These are phyloP conservation scores for Crax fasciolata DNA, from an alignment of 2,797 vertebrate genomes.

Conservation along the genomic window DNA sequence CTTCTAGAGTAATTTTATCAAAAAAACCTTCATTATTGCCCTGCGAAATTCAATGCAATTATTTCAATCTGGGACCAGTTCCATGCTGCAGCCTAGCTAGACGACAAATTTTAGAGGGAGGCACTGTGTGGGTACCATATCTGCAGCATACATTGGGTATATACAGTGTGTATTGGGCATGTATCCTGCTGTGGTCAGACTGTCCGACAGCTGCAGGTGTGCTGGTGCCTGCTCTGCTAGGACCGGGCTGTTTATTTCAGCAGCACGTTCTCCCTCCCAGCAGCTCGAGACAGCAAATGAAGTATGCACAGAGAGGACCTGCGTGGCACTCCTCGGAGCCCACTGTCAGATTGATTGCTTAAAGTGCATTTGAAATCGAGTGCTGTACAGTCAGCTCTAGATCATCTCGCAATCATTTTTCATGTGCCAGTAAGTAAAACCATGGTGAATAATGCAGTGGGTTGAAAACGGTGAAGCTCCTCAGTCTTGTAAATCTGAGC, in stretches of 20 bases:
- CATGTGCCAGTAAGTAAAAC: conserved; percentile 8
- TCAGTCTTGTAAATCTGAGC: conserved; percentile 15
- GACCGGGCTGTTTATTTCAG: not conserved
- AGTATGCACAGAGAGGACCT: not conserved
- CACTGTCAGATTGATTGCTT: conserved; percentile 67
- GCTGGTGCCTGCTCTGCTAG: not conserved
- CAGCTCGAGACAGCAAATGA: conserved; percentile 52
- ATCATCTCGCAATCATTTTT: conserved; percentile 40
- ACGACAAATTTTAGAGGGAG: not conserved
- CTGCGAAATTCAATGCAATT: not conserved
- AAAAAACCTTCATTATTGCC: not conserved
- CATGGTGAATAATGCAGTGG: not conserved
- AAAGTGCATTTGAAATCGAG: conserved; percentile 34
- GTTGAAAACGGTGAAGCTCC: not conserved
- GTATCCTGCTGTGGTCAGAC: not conserved
- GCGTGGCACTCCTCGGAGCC: conserved; percentile 3
- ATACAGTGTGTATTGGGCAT: not conserved
- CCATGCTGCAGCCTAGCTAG: not conserved
- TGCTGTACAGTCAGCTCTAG: conserved; percentile 16
- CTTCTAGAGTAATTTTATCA: conserved; percentile 36
- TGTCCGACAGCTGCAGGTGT: rapidly evolving
- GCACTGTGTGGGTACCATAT: not conserved
- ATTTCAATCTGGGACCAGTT: not conserved
- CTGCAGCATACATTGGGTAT: rapidly evolving
- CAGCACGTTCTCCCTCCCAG: not conserved